A percentile compares a stretch with the other conserved stretches of the same genome.
Evolutionary conservation across 64 coral and sea anemone species (phyloP).

Genomic region (Exaiptasia diaphana): DNA sequence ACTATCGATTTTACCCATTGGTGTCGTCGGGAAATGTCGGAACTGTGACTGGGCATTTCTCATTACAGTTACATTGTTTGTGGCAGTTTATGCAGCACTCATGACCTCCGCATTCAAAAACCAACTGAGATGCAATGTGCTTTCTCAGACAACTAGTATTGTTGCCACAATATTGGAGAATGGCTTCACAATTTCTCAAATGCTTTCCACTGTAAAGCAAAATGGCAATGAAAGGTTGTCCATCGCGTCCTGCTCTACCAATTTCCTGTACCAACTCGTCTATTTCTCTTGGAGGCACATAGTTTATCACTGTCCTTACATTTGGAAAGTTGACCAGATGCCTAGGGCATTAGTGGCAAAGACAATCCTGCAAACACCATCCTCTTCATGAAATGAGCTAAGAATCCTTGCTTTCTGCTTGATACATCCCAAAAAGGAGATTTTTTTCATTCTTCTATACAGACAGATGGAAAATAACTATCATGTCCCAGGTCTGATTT

Average conservation of each 20-base stretch:
- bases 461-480: background rate
- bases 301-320: background rate
- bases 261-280: constrained; percentile 14
- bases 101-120: background rate
- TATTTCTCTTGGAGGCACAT: constrained; percentile 18
- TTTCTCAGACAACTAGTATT: background rate
- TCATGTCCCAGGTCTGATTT: background rate
- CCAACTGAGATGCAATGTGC: background rate
- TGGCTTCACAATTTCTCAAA: constrained; percentile 46
- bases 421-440: background rate
- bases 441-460: background rate
- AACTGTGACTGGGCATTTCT: background rate
- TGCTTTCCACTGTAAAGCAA: constrained; percentile 37
- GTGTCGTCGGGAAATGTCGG: background rate
- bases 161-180: background rate
- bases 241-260: constrained; percentile 28
- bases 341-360: constrained; percentile 22
- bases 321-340: constrained; percentile 31
- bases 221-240: background rate
- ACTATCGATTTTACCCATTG: no score
- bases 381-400: background rate
- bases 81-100: background rate
- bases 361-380: background rate
- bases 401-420: background rate
- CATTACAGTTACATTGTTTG: background rate